phyloP scores from a whole-genome alignment of 1,140 invertebrate genomes.

The Gonioctena quinquepunctata region DNA sequence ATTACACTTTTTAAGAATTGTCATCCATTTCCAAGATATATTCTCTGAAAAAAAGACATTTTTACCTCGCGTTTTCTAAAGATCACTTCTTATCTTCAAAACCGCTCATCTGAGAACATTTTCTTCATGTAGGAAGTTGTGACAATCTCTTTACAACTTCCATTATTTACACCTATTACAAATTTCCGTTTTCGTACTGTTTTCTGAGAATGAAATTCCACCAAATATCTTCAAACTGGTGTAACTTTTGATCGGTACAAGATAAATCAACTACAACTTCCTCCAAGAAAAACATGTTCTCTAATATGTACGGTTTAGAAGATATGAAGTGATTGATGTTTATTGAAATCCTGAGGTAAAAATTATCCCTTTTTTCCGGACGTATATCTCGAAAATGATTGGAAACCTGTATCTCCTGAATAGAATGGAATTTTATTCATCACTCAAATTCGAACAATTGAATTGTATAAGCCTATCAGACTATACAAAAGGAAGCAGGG shows the following conservation, averaged over 20 bases:
- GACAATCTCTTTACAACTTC: too few relatives aligned
- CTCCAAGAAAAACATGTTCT: not conserved
- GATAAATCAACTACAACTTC: not conserved
- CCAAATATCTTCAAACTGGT: not conserved
- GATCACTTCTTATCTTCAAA: not conserved
- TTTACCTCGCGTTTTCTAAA: not conserved
- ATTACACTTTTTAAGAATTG: not conserved
- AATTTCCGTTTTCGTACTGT: not conserved
- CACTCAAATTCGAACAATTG: not conserved
- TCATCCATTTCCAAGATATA: not conserved
- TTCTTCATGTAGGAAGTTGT: not conserved
- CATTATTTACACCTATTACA: not conserved
- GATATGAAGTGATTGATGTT: not conserved
- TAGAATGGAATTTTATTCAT: not conserved
- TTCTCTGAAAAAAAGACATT: not conserved
- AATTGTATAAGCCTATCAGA: not conserved
- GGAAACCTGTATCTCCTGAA: not conserved
- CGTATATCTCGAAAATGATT: not conserved
- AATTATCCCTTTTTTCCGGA: not conserved
- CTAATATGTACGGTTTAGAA: too few relatives aligned
- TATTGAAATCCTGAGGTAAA: not conserved
- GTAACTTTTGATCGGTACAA: not conserved
- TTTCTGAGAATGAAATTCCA: not conserved
- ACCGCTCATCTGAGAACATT: not conserved
- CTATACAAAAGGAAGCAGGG: not conserved